phyloP scores from a whole-genome alignment of 2,113 vertebrate genomes.

The Bettongia penicillata region DNA sequence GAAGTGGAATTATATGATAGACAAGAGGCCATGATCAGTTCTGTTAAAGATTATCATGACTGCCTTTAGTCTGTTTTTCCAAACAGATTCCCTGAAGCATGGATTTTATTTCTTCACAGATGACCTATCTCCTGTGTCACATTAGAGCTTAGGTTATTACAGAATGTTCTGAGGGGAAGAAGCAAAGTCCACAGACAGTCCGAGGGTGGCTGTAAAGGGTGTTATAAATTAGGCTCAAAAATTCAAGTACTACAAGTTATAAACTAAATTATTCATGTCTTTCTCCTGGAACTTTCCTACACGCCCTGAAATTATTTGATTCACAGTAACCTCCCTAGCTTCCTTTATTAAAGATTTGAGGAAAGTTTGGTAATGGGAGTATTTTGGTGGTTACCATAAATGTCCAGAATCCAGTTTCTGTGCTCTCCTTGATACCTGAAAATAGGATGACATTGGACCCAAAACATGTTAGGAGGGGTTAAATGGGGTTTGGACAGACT shows the following conservation, averaged over 20 bases:
- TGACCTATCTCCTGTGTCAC: not conserved
- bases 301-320: too few relatives aligned
- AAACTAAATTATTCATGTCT: not conserved
- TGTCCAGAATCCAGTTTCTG: too few relatives aligned
- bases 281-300: too few relatives aligned
- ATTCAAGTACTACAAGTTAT: not conserved
- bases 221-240: not conserved
- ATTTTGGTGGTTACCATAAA: too few relatives aligned
- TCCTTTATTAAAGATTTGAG: too few relatives aligned
- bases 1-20: not conserved
- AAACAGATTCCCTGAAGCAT: not conserved
- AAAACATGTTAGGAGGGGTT: too few relatives aligned
- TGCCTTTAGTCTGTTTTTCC: not conserved
- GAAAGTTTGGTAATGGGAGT: too few relatives aligned
- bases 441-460: too few relatives aligned
- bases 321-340: too few relatives aligned
- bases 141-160: not conserved
- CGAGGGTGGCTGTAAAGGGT: not conserved
- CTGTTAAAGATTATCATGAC: not conserved
- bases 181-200: not conserved
- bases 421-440: too few relatives aligned
- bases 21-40: not conserved
- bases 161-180: not conserved
- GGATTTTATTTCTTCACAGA: not conserved
- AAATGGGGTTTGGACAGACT: too few relatives aligned